These are phyloP conservation scores for Strigops habroptila DNA, from an alignment of 2,113 vertebrate genomes.

Conservation along the genomic window DNA sequence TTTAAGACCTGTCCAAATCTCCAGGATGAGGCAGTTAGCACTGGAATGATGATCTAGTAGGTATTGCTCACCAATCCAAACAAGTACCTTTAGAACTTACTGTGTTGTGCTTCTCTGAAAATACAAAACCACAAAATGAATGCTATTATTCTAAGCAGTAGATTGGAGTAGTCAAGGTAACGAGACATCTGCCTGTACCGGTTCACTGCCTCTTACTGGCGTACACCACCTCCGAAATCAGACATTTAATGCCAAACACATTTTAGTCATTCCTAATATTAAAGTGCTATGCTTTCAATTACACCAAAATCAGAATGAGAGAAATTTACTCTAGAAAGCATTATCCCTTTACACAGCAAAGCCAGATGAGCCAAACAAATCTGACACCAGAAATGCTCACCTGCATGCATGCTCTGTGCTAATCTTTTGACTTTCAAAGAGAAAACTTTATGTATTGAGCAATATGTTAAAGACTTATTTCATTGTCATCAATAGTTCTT, in stretches of 20 bases:
- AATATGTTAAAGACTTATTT: background rate
- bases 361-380: background rate
- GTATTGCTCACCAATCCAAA: background rate
- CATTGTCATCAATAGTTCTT: background rate
- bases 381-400: background rate
- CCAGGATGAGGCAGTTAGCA: background rate
- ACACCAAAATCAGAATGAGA: background rate
- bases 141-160: background rate
- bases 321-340: background rate
- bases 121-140: background rate
- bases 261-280: background rate
- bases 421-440: background rate
- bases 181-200: background rate
- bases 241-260: background rate
- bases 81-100: background rate
- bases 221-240: background rate
- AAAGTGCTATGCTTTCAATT: background rate
- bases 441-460: background rate
- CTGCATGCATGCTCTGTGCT: background rate
- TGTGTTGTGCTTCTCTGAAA: background rate
- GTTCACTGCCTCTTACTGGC: background rate
- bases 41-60: background rate
- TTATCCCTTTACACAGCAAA: background rate
- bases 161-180: background rate
- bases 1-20: background rate